phyloP scores from a whole-genome alignment of 2,888 invertebrate genomes.

The Argyra leucocephala region DNA sequence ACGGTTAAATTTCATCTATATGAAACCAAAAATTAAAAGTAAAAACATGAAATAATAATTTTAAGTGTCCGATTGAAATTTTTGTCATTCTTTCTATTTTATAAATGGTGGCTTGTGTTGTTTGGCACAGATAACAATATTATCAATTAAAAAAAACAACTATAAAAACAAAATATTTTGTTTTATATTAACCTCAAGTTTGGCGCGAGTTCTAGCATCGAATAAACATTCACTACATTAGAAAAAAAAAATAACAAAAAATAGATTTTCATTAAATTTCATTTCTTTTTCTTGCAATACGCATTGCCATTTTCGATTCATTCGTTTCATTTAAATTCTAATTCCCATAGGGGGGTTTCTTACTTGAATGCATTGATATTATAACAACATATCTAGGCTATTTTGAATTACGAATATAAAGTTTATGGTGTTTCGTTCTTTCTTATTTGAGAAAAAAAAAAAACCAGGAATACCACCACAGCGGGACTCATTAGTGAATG shows the following conservation, averaged over 20 bases:
- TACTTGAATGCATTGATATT: background rate
- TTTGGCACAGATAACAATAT: no score
- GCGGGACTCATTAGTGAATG: background rate
- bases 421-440: no score
- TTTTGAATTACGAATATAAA: background rate
- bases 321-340: background rate
- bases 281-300: background rate
- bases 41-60: no score
- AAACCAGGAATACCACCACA: background rate
- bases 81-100: background rate
- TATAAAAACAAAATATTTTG: background rate
- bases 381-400: background rate
- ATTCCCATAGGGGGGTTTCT: background rate
- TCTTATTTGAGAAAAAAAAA: no score
- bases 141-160: no score
- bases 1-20: no score
- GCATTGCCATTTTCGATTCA: background rate
- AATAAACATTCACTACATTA: background rate
- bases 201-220: background rate
- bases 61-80: background rate
- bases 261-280: background rate
- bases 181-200: background rate
- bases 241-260: background rate
- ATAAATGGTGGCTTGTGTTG: no score
- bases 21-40: no score